Conservation (phyloP, 1,140 invertebrate genomes). For the Hetaerina americana region DNA sequence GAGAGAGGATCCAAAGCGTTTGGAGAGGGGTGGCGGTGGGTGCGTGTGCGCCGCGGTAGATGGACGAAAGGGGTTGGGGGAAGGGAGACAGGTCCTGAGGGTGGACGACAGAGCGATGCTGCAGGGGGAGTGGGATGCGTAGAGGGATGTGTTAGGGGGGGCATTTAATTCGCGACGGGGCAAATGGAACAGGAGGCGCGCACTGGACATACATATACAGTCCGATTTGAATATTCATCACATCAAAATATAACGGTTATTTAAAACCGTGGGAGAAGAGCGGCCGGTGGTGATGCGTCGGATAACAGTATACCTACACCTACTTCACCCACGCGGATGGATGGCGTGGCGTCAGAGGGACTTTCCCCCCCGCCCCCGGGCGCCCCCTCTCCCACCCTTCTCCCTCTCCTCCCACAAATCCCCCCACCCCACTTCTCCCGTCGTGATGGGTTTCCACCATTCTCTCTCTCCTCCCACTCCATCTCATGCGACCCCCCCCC, state of each 20-base stretch:
- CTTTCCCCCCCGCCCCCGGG: too few relatives aligned
- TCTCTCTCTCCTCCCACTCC: neutral
- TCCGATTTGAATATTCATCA: conserved; percentile 1
- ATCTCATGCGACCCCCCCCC: neutral
- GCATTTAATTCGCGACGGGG: neutral
- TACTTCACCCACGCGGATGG: neutral
- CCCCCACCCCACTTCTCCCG: neutral
- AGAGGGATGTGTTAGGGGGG: too few relatives aligned
- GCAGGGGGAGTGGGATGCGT: too few relatives aligned
- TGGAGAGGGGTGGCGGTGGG: too few relatives aligned
- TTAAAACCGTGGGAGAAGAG: neutral
- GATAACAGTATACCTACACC: too few relatives aligned
- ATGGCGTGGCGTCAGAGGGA: too few relatives aligned
- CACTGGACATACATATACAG: neutral
- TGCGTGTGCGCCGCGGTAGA: too few relatives aligned
- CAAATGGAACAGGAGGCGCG: neutral
- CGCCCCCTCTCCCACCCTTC: neutral
- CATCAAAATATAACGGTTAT: neutral
- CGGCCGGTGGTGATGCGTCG: neutral
- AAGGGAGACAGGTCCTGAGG: neutral
- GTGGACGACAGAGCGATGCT: too few relatives aligned
- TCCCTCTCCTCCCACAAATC: neutral
- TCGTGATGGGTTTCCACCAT: neutral
- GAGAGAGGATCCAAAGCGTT: too few relatives aligned
- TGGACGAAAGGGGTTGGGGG: too few relatives aligned